These are phyloP conservation scores for Cetoscarus ocellatus DNA, from an alignment of 2,797 vertebrate species.

Conservation along the genomic window DNA sequence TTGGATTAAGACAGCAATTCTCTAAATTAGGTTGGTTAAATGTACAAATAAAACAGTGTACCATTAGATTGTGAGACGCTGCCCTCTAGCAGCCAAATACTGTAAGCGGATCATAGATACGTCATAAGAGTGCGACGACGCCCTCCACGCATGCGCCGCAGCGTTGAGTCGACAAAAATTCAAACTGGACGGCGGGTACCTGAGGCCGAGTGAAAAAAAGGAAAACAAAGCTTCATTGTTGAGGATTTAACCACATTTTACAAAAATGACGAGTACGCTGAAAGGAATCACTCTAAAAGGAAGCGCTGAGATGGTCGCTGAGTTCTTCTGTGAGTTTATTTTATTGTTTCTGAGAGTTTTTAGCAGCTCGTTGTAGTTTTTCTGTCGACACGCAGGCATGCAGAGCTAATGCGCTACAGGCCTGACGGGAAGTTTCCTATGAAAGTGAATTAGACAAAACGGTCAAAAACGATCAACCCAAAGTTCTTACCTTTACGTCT, in stretches of 20 bases:
- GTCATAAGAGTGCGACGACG: constrained; percentile 50
- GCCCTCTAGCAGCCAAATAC: constrained; percentile 30
- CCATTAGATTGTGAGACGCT: neutral
- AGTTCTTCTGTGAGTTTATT: constrained; percentile 92
- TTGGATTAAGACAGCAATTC: no score
- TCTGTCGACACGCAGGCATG: neutral
- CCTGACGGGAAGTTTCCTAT: neutral
- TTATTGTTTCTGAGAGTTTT: rapidly evolving
- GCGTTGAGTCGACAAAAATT: constrained; percentile 57
- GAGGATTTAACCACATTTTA: rapidly evolving
- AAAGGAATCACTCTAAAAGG: constrained; percentile 93
- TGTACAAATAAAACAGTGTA: neutral
- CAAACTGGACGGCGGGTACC: constrained; percentile 81
- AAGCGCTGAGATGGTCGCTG: constrained; percentile 92
- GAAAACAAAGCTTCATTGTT: neutral
- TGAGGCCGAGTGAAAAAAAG: neutral
- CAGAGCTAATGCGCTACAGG: constrained; percentile 17
- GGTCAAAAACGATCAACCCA: no score
- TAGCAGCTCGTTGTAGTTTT: neutral
- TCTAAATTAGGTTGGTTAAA: no score
- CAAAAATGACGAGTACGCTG: constrained; percentile 82
- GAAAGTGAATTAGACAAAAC: no score
- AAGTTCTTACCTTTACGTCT: rapidly evolving
- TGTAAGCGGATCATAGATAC: neutral
- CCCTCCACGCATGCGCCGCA: constrained; percentile 46